phyloP scores from a whole-genome alignment of 1,140 invertebrate genomes.

The Laupala kohalensis region DNA sequence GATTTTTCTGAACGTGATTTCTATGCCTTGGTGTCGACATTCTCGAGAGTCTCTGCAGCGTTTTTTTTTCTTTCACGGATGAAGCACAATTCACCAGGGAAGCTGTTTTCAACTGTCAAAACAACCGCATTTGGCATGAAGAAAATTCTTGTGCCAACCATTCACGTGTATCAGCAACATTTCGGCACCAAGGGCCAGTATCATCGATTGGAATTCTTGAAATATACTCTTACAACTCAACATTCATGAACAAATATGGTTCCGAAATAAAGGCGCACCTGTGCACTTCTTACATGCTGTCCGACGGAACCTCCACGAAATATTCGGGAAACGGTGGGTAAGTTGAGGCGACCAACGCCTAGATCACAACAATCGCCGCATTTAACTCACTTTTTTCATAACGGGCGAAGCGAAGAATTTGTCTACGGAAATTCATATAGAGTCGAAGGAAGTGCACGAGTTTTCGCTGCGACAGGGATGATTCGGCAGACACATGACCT shows the following conservation, averaged over 20 bases:
- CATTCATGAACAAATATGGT: background rate
- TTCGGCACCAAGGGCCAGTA: background rate
- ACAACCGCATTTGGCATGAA: background rate
- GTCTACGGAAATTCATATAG: too few species aligned
- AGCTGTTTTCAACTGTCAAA: background rate
- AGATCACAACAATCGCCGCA: too few species aligned
- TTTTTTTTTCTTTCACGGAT: background rate
- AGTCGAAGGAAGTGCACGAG: too few species aligned
- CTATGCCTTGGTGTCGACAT: background rate
- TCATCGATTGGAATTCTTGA: background rate
- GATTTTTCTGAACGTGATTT: background rate
- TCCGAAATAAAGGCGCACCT: background rate
- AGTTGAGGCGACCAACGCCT: too few species aligned
- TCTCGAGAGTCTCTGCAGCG: background rate
- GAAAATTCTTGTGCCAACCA: background rate
- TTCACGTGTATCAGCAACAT: background rate
- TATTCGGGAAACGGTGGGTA: too few species aligned
- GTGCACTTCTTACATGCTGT: too few species aligned
- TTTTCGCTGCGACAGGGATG: too few species aligned
- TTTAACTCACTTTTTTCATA: too few species aligned
- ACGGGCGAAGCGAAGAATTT: too few species aligned
- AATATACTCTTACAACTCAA: background rate
- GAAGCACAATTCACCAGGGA: background rate
- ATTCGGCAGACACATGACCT: too few species aligned
- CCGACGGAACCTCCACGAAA: too few species aligned